Evolutionary conservation across 1,140 invertebrate genomes (phyloP).

Genomic region (Caligus rogercresseyi): DNA sequence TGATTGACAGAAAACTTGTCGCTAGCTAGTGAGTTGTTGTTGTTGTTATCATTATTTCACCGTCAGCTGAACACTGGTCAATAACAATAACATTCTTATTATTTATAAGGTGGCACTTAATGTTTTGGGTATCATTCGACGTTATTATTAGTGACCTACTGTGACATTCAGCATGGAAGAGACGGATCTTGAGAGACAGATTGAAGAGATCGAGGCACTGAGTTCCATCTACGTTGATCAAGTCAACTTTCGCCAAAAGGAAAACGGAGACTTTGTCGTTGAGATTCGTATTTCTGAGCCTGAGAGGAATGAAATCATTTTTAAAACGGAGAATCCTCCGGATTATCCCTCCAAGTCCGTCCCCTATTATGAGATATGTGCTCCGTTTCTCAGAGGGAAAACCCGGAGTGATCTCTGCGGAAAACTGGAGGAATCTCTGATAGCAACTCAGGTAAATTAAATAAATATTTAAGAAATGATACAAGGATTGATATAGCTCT

Average conservation of each 20-base stretch:
- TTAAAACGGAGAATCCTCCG: constrained; percentile 26
- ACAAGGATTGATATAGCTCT: too few relatives aligned
- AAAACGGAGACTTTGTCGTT: background rate
- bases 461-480: too few relatives aligned
- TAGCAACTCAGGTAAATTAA: constrained; percentile 38
- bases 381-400: constrained; percentile 43
- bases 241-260: background rate
- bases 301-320: background rate
- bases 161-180: background rate
- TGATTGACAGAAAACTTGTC: too few relatives aligned
- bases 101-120: too few relatives aligned
- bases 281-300: background rate
- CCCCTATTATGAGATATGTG: constrained; percentile 48
- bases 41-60: too few relatives aligned
- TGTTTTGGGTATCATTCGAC: too few relatives aligned
- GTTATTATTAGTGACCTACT: too few relatives aligned
- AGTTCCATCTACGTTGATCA: constrained; percentile 14
- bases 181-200: background rate
- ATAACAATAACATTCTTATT: too few relatives aligned
- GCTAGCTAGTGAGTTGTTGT: too few relatives aligned
- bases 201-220: constrained; percentile 17
- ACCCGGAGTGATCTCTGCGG: constrained; percentile 38
- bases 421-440: constrained; percentile 40
- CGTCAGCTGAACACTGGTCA: too few relatives aligned
- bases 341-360: constrained; percentile 45